These are phyloP conservation scores for Ceuthmochares aereus DNA, from an alignment of 2,113 vertebrate species.

Conservation along the genomic window DNA sequence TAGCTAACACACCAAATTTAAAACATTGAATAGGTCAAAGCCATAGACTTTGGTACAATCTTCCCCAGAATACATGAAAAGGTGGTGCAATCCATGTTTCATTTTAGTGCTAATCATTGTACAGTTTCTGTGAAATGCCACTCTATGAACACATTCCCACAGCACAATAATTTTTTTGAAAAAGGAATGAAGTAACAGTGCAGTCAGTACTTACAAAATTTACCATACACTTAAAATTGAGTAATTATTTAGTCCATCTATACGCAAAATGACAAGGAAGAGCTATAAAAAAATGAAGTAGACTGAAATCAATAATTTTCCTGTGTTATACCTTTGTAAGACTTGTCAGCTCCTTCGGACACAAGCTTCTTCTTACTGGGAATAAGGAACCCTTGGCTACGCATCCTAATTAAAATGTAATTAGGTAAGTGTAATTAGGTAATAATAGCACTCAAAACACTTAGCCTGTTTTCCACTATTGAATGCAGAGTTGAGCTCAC, in stretches of 20 bases:
- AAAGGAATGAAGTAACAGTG: neutral
- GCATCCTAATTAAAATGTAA: slow-evolving; percentile 68
- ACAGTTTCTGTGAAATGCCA: slow-evolving; percentile 42
- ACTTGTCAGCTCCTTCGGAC: slow-evolving; percentile 38
- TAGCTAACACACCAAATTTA: slow-evolving; percentile 21
- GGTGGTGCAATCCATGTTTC: neutral
- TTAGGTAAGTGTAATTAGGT: slow-evolving; percentile 65
- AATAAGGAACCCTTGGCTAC: slow-evolving; percentile 57
- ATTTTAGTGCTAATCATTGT: slow-evolving; percentile 53
- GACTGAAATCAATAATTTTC: neutral
- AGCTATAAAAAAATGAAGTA: slow-evolving; percentile 3
- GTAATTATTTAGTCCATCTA: neutral
- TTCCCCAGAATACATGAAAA: slow-evolving; percentile 8
- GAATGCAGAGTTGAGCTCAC: slow-evolving; percentile 45
- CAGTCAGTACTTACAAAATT: neutral
- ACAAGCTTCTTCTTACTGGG: slow-evolving; percentile 18
- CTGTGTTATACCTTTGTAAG: slow-evolving; percentile 4
- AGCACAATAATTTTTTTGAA: neutral
- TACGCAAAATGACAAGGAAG: neutral
- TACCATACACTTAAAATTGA: neutral
- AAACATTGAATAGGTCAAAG: slow-evolving; percentile 59
- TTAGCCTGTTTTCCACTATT: slow-evolving; percentile 44
- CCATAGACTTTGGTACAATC: slow-evolving; percentile 24
- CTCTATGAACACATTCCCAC: neutral
- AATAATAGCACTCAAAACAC: slow-evolving; percentile 59